Conservation (phyloP, 1,140 invertebrate genomes). For the Drosophila kurseongensis region DNA sequence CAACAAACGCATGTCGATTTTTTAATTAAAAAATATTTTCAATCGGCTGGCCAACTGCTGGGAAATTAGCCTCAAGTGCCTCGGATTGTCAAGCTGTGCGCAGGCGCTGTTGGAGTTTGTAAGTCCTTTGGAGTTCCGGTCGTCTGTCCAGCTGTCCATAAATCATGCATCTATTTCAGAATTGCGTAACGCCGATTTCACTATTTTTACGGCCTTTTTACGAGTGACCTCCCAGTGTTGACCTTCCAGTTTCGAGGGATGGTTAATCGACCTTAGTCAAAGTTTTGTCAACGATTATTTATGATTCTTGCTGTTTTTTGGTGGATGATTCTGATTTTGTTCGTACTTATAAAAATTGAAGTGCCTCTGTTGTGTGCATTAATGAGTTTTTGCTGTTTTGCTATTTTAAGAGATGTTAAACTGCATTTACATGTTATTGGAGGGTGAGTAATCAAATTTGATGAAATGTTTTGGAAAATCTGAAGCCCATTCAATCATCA, state of each 20-base stretch:
- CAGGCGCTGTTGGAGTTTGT: slow-evolving; percentile 34
- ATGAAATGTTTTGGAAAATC: background rate
- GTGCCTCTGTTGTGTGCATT: slow-evolving; percentile 9
- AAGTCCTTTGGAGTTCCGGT: slow-evolving; percentile 21
- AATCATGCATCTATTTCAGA: slow-evolving; percentile 52
- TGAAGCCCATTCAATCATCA: no score
- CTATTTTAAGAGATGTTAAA: slow-evolving; percentile 55
- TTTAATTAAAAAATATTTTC: slow-evolving; percentile 72
- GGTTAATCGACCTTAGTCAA: slow-evolving; percentile 40
- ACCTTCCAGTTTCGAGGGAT: slow-evolving; percentile 55
- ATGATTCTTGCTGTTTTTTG: slow-evolving; percentile 41
- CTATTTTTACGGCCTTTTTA: slow-evolving; percentile 61
- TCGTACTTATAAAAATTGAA: slow-evolving; percentile 30
- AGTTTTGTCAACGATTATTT: slow-evolving; percentile 61
- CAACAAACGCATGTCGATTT: slow-evolving; percentile 62
- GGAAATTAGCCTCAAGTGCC: slow-evolving; percentile 76
- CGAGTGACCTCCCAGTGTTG: slow-evolving; percentile 68
- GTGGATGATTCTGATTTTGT: slow-evolving; percentile 40
- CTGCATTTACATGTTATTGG: slow-evolving; percentile 29
- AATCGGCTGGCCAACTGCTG: slow-evolving; percentile 45
- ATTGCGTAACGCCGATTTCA: slow-evolving; percentile 58
- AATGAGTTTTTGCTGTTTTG: slow-evolving; percentile 39
- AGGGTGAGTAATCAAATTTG: slow-evolving; percentile 3
- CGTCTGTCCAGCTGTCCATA: slow-evolving; percentile 60
- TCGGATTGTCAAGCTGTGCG: slow-evolving; percentile 64